Conservation (phyloP, 2,113 vertebrate species). For the Eonycteris spelaea region DNA sequence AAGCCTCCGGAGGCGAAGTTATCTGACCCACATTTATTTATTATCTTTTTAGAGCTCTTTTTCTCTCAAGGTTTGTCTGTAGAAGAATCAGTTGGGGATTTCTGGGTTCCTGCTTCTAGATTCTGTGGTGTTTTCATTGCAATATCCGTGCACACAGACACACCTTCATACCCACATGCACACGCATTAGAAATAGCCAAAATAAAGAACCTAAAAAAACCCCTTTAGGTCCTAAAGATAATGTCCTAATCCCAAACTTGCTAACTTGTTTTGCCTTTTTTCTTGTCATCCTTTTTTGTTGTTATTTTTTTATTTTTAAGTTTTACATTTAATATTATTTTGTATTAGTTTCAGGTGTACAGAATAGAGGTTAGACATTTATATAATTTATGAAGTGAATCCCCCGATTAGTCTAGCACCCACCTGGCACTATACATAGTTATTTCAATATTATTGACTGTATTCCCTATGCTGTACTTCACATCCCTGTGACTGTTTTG, state of each 20-base stretch:
- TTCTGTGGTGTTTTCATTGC: background rate
- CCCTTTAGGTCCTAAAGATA: background rate
- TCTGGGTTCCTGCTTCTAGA: background rate
- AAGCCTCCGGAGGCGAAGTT: background rate
- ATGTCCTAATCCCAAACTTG: background rate
- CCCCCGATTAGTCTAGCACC: no score
- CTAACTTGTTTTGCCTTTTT: background rate
- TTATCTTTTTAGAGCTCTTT: constrained; percentile 17
- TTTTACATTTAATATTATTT: no score
- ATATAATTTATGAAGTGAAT: no score
- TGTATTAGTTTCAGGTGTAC: no score
- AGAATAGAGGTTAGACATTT: no score
- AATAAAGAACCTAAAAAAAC: background rate
- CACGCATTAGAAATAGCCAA: background rate
- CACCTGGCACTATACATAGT: no score
- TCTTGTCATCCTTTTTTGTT: background rate
- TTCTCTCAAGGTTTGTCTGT: background rate
- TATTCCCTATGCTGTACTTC: no score
- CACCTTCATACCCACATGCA: background rate
- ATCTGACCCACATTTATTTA: constrained; percentile 26
- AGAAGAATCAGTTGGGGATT: background rate
- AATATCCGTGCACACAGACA: background rate
- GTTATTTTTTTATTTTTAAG: no score
- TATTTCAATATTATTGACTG: no score
- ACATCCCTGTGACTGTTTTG: no score